Percentiles rank a stretch among this genome's conserved stretches.
Conservation (phyloP, 2,888 invertebrate species). For the Lepeophtheirus nordmannii region DNA sequence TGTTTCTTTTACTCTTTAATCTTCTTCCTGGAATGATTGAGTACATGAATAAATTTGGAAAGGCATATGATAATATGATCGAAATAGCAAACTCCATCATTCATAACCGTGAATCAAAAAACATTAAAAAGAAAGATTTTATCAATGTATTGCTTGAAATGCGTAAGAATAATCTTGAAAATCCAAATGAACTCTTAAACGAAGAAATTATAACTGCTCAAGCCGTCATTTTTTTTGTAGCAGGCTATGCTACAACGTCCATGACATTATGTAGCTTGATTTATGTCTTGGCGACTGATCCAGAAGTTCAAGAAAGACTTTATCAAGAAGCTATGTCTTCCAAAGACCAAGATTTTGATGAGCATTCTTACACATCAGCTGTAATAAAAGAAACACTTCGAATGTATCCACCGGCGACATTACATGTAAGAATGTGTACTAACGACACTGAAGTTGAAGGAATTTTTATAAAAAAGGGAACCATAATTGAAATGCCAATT, state of each 20-base stretch:
- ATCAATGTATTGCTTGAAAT: neutral
- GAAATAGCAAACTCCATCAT: neutral
- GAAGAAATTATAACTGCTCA: neutral
- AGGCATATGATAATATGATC: neutral
- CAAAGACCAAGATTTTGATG: neutral
- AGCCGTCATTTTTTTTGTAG: neutral
- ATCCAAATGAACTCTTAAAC: neutral
- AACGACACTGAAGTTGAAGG: conserved; percentile 11
- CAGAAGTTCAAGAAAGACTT: neutral
- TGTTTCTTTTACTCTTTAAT: neutral
- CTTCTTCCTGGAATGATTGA: neutral
- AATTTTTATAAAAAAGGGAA: neutral
- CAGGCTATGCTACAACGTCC: conserved; percentile 1
- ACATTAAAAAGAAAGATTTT: neutral
- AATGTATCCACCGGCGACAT: neutral
- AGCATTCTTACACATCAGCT: neutral
- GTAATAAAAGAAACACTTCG: conserved; percentile 14
- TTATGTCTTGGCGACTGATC: neutral
- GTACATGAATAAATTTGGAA: neutral
- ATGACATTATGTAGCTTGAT: neutral
- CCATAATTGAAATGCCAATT: neutral
- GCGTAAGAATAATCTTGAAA: neutral
- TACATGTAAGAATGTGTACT: neutral
- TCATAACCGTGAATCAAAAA: neutral
- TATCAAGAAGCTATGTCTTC: neutral